phyloP scores from a whole-genome alignment of 2,888 invertebrate species.

The Cheilosia grossa region DNA sequence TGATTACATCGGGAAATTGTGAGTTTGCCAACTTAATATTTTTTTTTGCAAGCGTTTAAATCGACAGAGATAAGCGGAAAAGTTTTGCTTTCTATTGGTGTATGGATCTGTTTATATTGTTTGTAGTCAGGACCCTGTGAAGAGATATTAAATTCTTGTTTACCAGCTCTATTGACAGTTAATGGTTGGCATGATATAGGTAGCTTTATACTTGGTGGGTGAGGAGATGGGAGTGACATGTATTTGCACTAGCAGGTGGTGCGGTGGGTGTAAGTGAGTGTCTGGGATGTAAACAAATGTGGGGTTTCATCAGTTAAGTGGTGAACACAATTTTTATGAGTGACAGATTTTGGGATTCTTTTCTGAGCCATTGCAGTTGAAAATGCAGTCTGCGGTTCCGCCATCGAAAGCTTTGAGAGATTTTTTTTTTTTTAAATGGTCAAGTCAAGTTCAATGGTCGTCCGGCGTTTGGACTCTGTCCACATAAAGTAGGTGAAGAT shows the following conservation, averaged over 20 bases:
- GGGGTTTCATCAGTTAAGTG: no score
- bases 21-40: slow-evolving; percentile 40
- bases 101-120: slow-evolving; percentile 38
- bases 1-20: slow-evolving; percentile 60
- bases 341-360: no score
- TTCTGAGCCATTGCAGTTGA: no score
- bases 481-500: no score
- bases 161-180: slow-evolving; percentile 49
- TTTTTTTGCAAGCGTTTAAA: slow-evolving; percentile 22
- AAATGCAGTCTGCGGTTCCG: no score
- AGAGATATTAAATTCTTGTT: slow-evolving; percentile 49
- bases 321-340: no score
- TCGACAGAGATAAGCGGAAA: slow-evolving; percentile 41
- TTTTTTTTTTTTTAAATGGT: no score
- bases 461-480: no score
- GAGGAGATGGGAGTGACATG: neutral
- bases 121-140: slow-evolving; percentile 43
- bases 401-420: no score
- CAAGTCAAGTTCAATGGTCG: no score
- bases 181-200: slow-evolving; percentile 29
- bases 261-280: neutral
- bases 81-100: slow-evolving; percentile 19
- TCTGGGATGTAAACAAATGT: neutral
- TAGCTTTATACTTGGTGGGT: neutral
- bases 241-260: slow-evolving; percentile 16